Conservation (phyloP, 2,888 invertebrate species). For the Drosophila tanythrix region DNA sequence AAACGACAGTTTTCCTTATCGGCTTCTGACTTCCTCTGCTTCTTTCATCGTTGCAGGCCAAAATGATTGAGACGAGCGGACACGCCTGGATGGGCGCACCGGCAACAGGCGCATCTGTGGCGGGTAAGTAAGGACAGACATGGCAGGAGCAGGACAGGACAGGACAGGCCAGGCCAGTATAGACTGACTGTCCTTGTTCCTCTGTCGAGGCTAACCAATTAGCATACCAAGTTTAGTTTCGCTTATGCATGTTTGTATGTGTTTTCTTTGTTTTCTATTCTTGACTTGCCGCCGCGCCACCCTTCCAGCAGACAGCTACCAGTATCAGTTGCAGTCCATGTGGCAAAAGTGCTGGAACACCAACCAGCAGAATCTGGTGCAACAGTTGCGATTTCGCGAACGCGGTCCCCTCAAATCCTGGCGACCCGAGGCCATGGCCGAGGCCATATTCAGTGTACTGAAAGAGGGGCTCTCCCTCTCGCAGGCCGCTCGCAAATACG, state of each 20-base stretch:
- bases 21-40: constrained; percentile 9
- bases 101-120: constrained; percentile 83
- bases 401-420: constrained; percentile 96
- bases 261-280: constrained; percentile 12
- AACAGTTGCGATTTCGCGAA: constrained; percentile 95
- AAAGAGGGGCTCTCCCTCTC: constrained; percentile 95
- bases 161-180: background rate
- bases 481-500: constrained; percentile 96
- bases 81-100: constrained; percentile 84
- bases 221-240: constrained; percentile 44
- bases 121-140: constrained; percentile 77
- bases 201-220: constrained; percentile 26
- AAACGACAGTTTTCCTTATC: constrained; percentile 50
- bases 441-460: constrained; percentile 95
- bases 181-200: constrained; percentile 9
- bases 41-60: constrained; percentile 73
- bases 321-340: constrained; percentile 97
- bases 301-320: constrained; percentile 92
- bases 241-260: constrained; percentile 21
- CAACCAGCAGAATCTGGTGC: constrained; percentile 94
- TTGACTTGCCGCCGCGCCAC: constrained; percentile 6
- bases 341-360: constrained; percentile 99
- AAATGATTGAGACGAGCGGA: constrained; percentile 83
- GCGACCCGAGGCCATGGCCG: constrained; percentile 97
- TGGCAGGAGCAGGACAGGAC: background rate